Evolutionary conservation across 1,140 invertebrate species (phyloP), one percentile per base, ranked within the genome.

Genomic region (Diabrotica undecimpunctata): DNA sequence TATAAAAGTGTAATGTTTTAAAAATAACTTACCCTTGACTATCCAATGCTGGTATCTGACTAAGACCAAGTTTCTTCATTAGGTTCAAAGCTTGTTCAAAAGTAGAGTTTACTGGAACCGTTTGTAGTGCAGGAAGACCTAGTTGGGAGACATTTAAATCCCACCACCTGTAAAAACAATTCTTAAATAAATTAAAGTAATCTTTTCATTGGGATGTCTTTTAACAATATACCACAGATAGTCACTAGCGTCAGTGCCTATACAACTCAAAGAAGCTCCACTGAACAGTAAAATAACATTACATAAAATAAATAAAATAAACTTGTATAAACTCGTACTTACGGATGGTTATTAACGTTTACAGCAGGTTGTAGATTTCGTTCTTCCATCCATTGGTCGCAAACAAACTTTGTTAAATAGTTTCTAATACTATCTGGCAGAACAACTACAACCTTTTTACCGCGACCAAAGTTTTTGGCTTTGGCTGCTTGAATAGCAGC

Each of bases 351-450:
- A 57, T 84, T 80, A 7, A 80, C 78, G 7, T 83, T 78, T 10
- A 71, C 67, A 46, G 68, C 69, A 13, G 67, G 66, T 67, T 72
- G 41, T 64, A 96, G 93, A 70, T 87, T 85, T 74, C 92, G 85
- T 25, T 89, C 89, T 74, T 90, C 87, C 94, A 99, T 94, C 97
- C 97, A 99, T 67, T 93, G 88, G 80, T 98, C 94, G 57, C 87
- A 91, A 3, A 99, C 87, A 79, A 97, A 97, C 79, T 99, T 99
- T 0, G 95, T 96, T 92, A 99, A 94, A 77, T 99, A 99, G 80
- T 99, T 99, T 62, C 97, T 85, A 67, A 99, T 90, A 55, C 92
- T 92, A 80, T 99, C 97, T 0, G 97, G 95, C 13, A 98, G 78
- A 56, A 99, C 72, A 2, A 98, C 88, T 5, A 99, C 96, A 75